These are phyloP conservation scores for Euspilapteryx auroguttella DNA, from an alignment of 2,888 invertebrate genomes.

Conservation along the genomic window DNA sequence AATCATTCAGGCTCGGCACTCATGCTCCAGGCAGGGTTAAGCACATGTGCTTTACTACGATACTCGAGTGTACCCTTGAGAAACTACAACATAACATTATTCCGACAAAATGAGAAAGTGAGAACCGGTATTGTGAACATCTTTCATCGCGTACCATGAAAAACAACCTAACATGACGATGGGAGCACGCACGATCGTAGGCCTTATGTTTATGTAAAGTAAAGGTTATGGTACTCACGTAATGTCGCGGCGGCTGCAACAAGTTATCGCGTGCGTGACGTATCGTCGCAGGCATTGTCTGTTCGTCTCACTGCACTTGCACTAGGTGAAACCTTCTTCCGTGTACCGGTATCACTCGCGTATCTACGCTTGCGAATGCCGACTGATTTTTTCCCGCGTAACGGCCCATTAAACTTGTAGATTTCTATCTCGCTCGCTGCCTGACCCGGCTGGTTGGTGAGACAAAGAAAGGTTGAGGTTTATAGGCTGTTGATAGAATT, in stretches of 20 bases:
- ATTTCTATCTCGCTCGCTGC: slow-evolving; percentile 54
- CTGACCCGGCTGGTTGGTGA: slow-evolving; percentile 42
- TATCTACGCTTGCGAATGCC: slow-evolving; percentile 59
- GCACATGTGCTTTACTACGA: too few relatives aligned
- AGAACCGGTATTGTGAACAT: too few relatives aligned
- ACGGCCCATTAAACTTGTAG: slow-evolving; percentile 61
- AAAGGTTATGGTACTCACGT: slow-evolving; percentile 2
- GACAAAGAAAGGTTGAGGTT: slow-evolving; percentile 62
- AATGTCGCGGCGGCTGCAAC: background rate
- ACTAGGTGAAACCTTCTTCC: slow-evolving; percentile 26
- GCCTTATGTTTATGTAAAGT: background rate
- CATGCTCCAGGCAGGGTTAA: too few relatives aligned
- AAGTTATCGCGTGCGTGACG: slow-evolving; percentile 1
- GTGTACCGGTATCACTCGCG: slow-evolving; percentile 54
- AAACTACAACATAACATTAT: too few relatives aligned
- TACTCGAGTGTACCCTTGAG: too few relatives aligned
- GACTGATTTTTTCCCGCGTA: slow-evolving; percentile 61
- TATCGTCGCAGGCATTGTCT: too few relatives aligned
- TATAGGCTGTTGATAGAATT: slow-evolving; percentile 63
- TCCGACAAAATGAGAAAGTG: too few relatives aligned
- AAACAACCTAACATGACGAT: too few relatives aligned
- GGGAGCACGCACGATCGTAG: background rate
- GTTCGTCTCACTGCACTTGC: slow-evolving; percentile 26
- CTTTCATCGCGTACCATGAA: too few relatives aligned
- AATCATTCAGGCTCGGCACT: too few relatives aligned